These are phyloP conservation scores for Orthosia gothica DNA, from an alignment of 2,888 invertebrate species.

Conservation along the genomic window DNA sequence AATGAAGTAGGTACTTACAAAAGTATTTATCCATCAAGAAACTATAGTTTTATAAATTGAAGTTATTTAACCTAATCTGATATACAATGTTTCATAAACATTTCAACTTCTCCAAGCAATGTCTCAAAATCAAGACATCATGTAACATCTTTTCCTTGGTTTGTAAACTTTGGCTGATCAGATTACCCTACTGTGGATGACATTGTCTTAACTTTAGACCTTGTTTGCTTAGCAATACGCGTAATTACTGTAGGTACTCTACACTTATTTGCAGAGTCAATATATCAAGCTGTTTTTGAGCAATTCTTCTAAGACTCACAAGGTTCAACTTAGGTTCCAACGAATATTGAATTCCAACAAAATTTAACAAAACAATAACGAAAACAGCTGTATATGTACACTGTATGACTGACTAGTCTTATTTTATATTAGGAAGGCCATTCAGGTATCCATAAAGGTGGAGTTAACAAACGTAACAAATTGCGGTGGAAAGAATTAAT, in stretches of 20 bases:
- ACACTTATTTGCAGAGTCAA: too few relatives aligned
- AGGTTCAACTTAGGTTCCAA: not conserved
- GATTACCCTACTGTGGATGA: not conserved
- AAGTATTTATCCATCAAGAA: too few relatives aligned
- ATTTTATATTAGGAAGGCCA: not conserved
- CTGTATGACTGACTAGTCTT: too few relatives aligned
- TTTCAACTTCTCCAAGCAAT: not conserved
- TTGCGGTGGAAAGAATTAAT: too few relatives aligned
- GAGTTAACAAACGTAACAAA: too few relatives aligned
- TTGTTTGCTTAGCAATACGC: not conserved
- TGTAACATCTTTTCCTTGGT: not conserved
- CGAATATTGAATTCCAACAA: not conserved
- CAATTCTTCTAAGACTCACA: slow-evolving; percentile 18
- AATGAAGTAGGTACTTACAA: too few relatives aligned
- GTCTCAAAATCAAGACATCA: not conserved
- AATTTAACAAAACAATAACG: not conserved
- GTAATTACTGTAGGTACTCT: not conserved
- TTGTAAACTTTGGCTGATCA: not conserved
- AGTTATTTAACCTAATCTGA: not conserved
- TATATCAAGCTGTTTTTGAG: not conserved
- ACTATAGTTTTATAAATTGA: too few relatives aligned
- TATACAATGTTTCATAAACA: not conserved
- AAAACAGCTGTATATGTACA: too few relatives aligned
- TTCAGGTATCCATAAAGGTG: too few relatives aligned
- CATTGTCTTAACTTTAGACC: not conserved